Evolutionary conservation across 1,140 invertebrate species (phyloP).

Genomic region (Drosophila equinoxialis): DNA sequence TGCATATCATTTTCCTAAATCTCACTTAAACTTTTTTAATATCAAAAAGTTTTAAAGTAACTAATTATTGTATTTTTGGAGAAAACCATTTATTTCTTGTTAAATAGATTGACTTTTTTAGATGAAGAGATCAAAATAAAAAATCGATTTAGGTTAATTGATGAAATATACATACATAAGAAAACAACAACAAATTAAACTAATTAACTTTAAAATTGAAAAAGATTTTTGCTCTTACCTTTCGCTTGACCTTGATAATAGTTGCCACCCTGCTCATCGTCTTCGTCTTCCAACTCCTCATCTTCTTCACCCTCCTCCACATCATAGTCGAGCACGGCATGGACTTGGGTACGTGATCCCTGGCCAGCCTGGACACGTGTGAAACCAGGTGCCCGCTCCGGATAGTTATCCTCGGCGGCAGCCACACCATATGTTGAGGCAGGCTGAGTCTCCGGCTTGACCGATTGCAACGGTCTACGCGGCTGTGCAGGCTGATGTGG

Average conservation of each 20-base stretch:
- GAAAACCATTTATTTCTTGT: too few relatives aligned
- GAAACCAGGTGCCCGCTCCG: slow-evolving; percentile 77
- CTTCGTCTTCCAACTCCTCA: slow-evolving; percentile 58
- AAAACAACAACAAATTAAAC: too few relatives aligned
- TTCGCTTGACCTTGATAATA: slow-evolving; percentile 66
- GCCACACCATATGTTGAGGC: slow-evolving; percentile 65
- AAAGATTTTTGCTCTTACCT: slow-evolving; percentile 39
- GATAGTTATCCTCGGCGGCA: slow-evolving; percentile 64
- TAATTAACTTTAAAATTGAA: background rate
- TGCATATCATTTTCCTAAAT: too few relatives aligned
- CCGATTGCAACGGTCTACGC: slow-evolving; percentile 24
- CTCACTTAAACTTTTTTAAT: too few relatives aligned
- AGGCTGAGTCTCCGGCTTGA: slow-evolving; percentile 61
- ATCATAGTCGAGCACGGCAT: slow-evolving; percentile 82
- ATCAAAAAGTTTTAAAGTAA: too few relatives aligned
- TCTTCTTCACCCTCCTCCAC: slow-evolving; percentile 80
- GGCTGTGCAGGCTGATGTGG: slow-evolving; percentile 36
- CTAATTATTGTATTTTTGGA: too few relatives aligned
- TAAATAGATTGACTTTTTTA: too few relatives aligned
- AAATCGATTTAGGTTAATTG: too few relatives aligned
- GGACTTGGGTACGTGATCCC: slow-evolving; percentile 78
- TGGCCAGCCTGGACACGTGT: slow-evolving; percentile 80
- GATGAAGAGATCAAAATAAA: too few relatives aligned
- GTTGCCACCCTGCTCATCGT: slow-evolving; percentile 56
- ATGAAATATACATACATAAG: too few relatives aligned